Percentiles rank a stretch among this genome's conserved stretches.
These are phyloP conservation scores for Australoheros facetus DNA, from an alignment of 2,797 vertebrate genomes.

Conservation along the genomic window DNA sequence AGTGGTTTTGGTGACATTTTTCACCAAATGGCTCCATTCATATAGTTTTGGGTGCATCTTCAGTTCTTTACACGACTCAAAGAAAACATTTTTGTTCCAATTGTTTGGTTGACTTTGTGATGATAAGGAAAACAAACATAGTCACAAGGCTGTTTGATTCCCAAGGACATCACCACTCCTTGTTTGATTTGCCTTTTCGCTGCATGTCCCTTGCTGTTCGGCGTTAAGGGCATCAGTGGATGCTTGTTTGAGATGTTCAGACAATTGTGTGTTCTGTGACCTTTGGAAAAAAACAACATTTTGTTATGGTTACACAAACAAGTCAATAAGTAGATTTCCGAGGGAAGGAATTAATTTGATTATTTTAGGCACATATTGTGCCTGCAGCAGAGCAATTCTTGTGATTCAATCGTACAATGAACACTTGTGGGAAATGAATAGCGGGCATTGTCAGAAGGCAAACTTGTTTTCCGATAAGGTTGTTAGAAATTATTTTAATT, in stretches of 20 bases:
- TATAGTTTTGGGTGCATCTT: slow-evolving; percentile 28
- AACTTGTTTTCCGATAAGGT: slow-evolving; percentile 87
- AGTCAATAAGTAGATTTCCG: slow-evolving; percentile 72
- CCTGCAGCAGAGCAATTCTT: slow-evolving; percentile 83
- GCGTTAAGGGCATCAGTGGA: slow-evolving; percentile 48
- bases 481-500: slow-evolving; percentile 94
- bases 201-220: slow-evolving; percentile 41
- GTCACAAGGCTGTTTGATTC: slow-evolving; percentile 66
- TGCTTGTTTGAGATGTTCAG: slow-evolving; percentile 45
- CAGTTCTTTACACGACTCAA: slow-evolving; percentile 8
- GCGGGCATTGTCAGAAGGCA: slow-evolving; percentile 77
- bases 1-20: not conserved
- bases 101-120: slow-evolving; percentile 62
- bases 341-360: slow-evolving; percentile 81
- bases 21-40: not conserved
- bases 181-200: slow-evolving; percentile 38
- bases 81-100: slow-evolving; percentile 59
- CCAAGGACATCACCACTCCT: slow-evolving; percentile 23
- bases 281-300: slow-evolving; percentile 80
- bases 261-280: slow-evolving; percentile 61
- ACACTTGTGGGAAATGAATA: slow-evolving; percentile 82
- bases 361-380: slow-evolving; percentile 83
- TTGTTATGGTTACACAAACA: slow-evolving; percentile 82
- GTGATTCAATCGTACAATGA: slow-evolving; percentile 84
- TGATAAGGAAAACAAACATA: slow-evolving; percentile 34